These are phyloP conservation scores for Tipula helvola DNA, from an alignment of 2,888 invertebrate species.

Conservation along the genomic window DNA sequence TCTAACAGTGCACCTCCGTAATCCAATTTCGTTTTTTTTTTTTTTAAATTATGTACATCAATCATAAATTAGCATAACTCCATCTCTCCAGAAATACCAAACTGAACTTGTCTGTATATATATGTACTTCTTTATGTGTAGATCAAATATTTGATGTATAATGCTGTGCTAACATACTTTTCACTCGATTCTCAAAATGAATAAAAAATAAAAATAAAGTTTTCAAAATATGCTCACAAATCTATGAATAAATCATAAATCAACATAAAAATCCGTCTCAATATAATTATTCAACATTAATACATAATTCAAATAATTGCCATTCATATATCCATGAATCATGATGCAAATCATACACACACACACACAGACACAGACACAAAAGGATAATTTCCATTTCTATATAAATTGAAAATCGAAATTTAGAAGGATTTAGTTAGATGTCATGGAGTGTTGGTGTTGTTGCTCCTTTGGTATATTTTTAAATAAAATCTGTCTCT, in stretches of 20 bases:
- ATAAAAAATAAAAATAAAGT: not conserved
- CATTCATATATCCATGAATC: not conserved
- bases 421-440: not conserved
- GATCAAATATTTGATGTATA: not conserved
- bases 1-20: not conserved
- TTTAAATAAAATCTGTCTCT: not conserved
- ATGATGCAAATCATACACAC: too few species aligned
- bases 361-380: too few species aligned
- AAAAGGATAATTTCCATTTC: not conserved
- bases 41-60: not conserved
- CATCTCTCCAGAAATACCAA: not conserved
- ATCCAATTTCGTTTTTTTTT: not conserved
- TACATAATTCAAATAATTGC: constrained; percentile 4
- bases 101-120: not conserved
- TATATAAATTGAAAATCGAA: not conserved
- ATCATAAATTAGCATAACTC: not conserved
- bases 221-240: not conserved
- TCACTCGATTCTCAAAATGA: not conserved
- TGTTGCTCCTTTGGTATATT: not conserved
- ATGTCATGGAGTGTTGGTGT: not conserved
- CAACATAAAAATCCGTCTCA: not conserved
- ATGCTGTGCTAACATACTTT: not conserved
- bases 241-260: constrained; percentile 4
- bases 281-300: constrained; percentile 4
- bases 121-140: not conserved